Base-by-base conservation (phyloP, 1,140 invertebrate genomes). In the Eueides isabella region DNA sequence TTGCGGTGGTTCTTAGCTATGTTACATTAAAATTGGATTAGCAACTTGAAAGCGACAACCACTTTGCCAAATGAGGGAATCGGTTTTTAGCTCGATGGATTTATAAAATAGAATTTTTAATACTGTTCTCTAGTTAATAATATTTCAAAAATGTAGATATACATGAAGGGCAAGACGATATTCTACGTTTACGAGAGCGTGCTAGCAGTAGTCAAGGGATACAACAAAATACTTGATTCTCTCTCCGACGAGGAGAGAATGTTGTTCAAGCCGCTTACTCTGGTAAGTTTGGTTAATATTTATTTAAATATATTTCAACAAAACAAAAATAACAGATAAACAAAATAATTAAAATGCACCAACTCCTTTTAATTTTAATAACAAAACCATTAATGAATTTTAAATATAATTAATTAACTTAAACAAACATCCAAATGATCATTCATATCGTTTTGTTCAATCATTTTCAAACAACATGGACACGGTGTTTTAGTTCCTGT, bases 201-300 rank as follows among this genome's bases (percentile, higher is more conserved):
- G 0, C 82, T 97, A 12, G 93, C 95, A 2, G 95, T 98, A 2
- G 96, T 97, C 1, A 93, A 95, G 28, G 96, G 97, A 48, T 98
- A 98, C 86, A 98, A 98, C 90, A 95, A 95, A 82, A 97, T 98
- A 35, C 83, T 98, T 16, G 89, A 92, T 4, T 93, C 94, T 0
- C 78, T 96, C 0, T 94, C 94, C 2, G 93, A 94, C 4, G 91
- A 95, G 29, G 95, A 96, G 79, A 86, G 95, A 11, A 80, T 94
- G 16, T 89, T 96, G 0, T 95, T 96, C 79, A 94, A 94, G 67
- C 94, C 94, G 0, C 74, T 95, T 11, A 95, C 92, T 80, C 74
- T 78, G 67, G 93, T 93, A 83, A 90, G 85, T 88, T 31, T n/a
- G n/a, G n/a, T n/a, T n/a, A n/a, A n/a, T n/a, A n/a, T n/a, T n/a